Evolutionary conservation across 2,797 vertebrate species (phyloP).

Genomic region (Syndactyla subalaris): DNA sequence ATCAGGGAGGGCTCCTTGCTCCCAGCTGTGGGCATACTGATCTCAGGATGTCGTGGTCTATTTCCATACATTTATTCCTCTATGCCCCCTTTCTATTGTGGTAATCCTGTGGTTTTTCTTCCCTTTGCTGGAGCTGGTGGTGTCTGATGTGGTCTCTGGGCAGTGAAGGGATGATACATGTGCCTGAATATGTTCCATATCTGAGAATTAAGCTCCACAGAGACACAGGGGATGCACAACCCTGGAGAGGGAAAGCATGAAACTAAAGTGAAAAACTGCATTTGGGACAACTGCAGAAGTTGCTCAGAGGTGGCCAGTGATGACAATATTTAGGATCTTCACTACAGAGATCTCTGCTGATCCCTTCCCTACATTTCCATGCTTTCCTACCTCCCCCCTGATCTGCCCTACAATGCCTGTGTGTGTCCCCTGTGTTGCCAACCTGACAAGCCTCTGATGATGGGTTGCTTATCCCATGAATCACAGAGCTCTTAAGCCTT

Average conservation of each 20-base stretch:
- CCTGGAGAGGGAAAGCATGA: not conserved
- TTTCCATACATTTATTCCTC: not conserved
- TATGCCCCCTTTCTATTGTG: not conserved
- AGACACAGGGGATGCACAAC: not conserved
- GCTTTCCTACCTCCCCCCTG: not conserved
- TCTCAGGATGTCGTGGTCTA: not conserved
- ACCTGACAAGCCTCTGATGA: not conserved
- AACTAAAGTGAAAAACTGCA: not conserved
- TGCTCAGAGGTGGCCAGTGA: not conserved
- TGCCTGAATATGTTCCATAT: accelerated
- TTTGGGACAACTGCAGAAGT: not conserved
- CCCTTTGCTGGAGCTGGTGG: not conserved
- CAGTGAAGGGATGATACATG: no score
- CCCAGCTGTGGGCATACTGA: not conserved
- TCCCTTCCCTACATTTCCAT: not conserved
- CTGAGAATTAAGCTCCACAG: not conserved
- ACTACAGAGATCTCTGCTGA: not conserved
- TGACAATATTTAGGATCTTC: not conserved
- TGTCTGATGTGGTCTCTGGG: not conserved
- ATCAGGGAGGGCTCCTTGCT: not conserved
- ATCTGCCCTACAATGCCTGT: not conserved
- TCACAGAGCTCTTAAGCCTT: constrained; percentile 28
- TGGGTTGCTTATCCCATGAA: constrained; percentile 14
- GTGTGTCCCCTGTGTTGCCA: not conserved
- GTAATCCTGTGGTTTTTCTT: not conserved